A percentile compares a stretch with the other conserved stretches of the same genome.
These are phyloP conservation scores for Phenganax stokvisi DNA, from an alignment of 92 coral and sea anemone genomes.

Conservation along the genomic window DNA sequence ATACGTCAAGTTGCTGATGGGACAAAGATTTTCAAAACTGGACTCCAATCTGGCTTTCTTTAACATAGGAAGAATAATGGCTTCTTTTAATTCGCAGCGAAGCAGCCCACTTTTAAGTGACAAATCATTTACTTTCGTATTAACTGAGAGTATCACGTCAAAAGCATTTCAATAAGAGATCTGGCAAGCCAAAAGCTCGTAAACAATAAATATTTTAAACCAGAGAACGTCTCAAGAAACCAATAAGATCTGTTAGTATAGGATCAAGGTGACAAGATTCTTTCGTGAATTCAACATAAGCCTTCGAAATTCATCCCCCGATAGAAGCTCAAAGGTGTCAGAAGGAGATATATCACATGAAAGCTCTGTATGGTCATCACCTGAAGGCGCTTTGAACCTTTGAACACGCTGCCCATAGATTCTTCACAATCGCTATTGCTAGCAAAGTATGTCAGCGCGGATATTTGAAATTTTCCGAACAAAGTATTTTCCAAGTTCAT, in stretches of 20 bases:
- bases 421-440: background rate
- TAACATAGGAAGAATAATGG: constrained; percentile 1
- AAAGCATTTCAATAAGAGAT: constrained; percentile 11
- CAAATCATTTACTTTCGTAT: constrained; percentile 1
- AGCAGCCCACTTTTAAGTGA: constrained; percentile 15
- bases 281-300: constrained; percentile 14
- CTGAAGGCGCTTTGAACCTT: background rate
- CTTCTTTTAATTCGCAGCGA: constrained; percentile 10
- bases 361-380: constrained; percentile 1
- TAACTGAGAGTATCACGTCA: background rate
- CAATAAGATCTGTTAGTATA: background rate
- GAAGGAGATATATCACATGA: constrained; percentile 4
- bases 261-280: constrained; percentile 21
- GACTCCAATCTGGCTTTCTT: constrained; percentile 18
- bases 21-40: constrained; percentile 10
- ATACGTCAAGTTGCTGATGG: constrained; percentile 3
- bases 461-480: background rate
- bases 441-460: background rate
- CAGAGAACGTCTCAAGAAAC: too few relatives aligned
- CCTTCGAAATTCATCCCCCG: background rate
- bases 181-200: too few relatives aligned
- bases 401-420: too few relatives aligned
- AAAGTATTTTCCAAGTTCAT: background rate
- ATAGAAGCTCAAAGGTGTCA: constrained; percentile 12
- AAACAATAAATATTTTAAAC: too few relatives aligned